phyloP scores from a whole-genome alignment of 2,113 vertebrate genomes.

The Myodes glareolus region DNA sequence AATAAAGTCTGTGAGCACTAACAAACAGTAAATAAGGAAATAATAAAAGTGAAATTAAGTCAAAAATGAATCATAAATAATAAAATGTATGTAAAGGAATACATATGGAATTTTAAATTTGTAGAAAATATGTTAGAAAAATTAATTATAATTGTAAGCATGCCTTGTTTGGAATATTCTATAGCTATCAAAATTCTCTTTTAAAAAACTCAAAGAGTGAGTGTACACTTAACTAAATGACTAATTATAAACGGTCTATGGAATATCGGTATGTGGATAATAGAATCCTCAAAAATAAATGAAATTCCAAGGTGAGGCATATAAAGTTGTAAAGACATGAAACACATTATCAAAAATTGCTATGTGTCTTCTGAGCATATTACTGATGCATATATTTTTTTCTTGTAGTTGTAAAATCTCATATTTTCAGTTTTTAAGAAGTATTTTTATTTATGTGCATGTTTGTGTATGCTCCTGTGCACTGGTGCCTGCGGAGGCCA shows the following conservation, averaged over 20 bases:
- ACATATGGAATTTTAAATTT: background rate
- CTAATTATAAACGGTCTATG: background rate
- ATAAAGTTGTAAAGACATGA: background rate
- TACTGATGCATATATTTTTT: background rate
- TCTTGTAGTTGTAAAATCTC: no score
- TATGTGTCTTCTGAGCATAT: background rate
- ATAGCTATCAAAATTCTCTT: background rate
- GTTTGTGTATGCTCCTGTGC: background rate
- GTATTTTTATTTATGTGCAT: background rate
- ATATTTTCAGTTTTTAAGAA: background rate
- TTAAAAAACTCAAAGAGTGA: background rate
- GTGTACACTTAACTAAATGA: background rate
- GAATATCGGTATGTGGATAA: background rate
- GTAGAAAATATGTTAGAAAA: background rate
- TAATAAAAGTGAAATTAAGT: background rate
- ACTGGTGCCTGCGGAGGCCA: background rate
- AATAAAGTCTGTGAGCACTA: constrained; percentile 76
- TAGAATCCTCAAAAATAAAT: background rate
- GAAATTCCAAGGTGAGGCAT: background rate
- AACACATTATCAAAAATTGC: background rate
- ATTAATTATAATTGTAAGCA: background rate
- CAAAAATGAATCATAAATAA: background rate
- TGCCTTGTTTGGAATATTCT: background rate
- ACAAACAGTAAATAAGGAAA: background rate
- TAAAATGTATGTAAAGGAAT: background rate